phyloP scores from a whole-genome alignment of 1,140 invertebrate species.

The Pseudomyrmex dendroicus region DNA sequence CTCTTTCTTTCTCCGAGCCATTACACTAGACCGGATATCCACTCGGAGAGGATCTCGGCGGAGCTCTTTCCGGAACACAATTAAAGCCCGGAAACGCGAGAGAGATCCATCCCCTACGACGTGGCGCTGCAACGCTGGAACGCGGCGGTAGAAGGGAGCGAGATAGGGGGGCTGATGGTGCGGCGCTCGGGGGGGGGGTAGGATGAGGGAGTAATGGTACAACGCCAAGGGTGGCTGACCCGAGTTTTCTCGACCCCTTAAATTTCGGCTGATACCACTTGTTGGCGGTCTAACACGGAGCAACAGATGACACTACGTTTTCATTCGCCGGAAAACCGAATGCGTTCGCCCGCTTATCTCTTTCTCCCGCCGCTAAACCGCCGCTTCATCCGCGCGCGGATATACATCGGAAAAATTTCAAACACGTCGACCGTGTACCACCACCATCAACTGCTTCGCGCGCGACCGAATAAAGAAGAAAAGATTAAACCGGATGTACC shows the following conservation, averaged over 20 bases:
- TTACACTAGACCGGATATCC: slow-evolving; percentile 69
- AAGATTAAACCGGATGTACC: not conserved
- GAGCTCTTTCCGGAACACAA: slow-evolving; percentile 72
- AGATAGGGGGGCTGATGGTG: slow-evolving; percentile 23
- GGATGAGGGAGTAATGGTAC: slow-evolving; percentile 46
- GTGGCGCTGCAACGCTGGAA: not conserved
- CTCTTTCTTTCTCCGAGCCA: slow-evolving; percentile 60
- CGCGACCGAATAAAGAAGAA: not conserved
- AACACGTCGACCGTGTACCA: not conserved
- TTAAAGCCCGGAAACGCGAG: slow-evolving; percentile 69
- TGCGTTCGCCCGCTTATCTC: slow-evolving; percentile 30
- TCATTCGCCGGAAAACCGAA: slow-evolving; percentile 48
- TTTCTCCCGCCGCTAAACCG: not conserved
- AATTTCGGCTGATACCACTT: slow-evolving; percentile 81
- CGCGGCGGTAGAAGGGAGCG: not conserved
- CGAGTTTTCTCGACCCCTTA: slow-evolving; percentile 77
- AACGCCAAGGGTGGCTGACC: slow-evolving; percentile 47
- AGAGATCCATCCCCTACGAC: slow-evolving; percentile 61
- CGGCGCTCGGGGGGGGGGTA: not conserved
- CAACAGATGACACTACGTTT: slow-evolving; percentile 79
- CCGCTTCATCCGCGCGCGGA: not conserved
- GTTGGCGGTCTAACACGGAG: slow-evolving; percentile 77
- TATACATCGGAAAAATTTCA: slow-evolving; percentile 15
- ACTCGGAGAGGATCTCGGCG: slow-evolving; percentile 67
- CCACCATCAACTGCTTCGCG: too few relatives aligned